Evolutionary conservation across 2,113 vertebrate species (phyloP).

Genomic region (Astatotilapia flaviijosephi): DNA sequence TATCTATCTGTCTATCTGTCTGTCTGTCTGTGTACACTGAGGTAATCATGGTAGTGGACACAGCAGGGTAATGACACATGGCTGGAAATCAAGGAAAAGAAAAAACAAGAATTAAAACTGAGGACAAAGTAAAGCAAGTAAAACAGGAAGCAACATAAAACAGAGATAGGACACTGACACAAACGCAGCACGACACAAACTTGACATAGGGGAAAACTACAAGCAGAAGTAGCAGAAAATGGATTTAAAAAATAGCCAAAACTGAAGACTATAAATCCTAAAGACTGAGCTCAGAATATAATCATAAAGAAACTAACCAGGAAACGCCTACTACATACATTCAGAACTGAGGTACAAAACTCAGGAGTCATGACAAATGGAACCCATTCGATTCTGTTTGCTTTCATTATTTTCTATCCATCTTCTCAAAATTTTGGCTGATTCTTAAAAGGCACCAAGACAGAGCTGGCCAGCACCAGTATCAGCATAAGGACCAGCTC

Average conservation of each 20-base stretch:
- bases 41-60: not conserved
- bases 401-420: not conserved
- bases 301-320: not conserved
- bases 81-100: too few species aligned
- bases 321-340: not conserved
- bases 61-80: not conserved
- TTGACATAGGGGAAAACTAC: not conserved
- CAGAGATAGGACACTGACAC: not conserved
- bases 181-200: not conserved
- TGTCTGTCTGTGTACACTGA: not conserved
- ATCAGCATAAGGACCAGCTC: not conserved
- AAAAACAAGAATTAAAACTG: too few species aligned
- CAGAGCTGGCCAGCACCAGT: not conserved
- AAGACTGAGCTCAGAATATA: not conserved
- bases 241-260: not conserved
- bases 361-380: not conserved
- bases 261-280: not conserved
- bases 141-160: too few species aligned
- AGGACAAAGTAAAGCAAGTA: too few species aligned
- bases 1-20: not conserved
- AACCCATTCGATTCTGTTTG: not conserved
- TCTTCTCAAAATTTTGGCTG: not conserved
- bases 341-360: not conserved
- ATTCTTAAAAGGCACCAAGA: not conserved
- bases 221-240: not conserved